phyloP scores from a whole-genome alignment of 2,888 invertebrate genomes.

The Cremastobaeus sp. region DNA sequence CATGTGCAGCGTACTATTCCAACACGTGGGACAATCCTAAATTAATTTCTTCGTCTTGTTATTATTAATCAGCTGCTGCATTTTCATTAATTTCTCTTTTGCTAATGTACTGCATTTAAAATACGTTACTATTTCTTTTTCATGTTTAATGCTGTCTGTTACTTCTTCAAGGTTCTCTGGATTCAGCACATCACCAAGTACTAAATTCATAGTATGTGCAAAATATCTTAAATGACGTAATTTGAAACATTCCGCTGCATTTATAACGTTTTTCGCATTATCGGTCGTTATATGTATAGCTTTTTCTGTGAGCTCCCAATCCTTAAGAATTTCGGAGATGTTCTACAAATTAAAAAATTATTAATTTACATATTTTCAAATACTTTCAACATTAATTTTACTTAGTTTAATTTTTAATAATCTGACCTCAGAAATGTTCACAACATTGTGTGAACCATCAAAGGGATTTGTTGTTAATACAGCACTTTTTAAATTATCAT shows the following conservation, averaged over 20 bases:
- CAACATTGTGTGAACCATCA: too few species aligned
- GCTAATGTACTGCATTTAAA: conserved; percentile 6
- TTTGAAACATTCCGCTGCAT: conserved; percentile 8
- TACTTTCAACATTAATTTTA: too few species aligned
- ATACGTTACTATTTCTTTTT: conserved; percentile 10
- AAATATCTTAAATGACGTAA: background rate
- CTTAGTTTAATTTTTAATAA: too few species aligned
- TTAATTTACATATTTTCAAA: too few species aligned
- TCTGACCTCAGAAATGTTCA: too few species aligned
- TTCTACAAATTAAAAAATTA: too few species aligned
- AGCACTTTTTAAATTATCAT: too few species aligned
- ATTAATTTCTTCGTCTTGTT: conserved; percentile 4
- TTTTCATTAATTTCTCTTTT: background rate
- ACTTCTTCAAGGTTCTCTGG: background rate
- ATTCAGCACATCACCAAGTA: background rate
- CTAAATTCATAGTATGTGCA: conserved; percentile 9
- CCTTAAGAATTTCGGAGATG: too few species aligned
- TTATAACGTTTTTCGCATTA: background rate
- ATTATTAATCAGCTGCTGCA: conserved; percentile 1
- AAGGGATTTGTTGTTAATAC: too few species aligned
- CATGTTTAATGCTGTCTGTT: background rate
- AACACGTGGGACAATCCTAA: conserved; percentile 8
- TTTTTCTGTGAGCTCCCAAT: too few species aligned
- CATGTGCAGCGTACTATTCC: conserved; percentile 3
- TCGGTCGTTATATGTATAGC: background rate